phyloP scores from a whole-genome alignment of 1,140 invertebrate genomes.

The Metaphire vulgaris region DNA sequence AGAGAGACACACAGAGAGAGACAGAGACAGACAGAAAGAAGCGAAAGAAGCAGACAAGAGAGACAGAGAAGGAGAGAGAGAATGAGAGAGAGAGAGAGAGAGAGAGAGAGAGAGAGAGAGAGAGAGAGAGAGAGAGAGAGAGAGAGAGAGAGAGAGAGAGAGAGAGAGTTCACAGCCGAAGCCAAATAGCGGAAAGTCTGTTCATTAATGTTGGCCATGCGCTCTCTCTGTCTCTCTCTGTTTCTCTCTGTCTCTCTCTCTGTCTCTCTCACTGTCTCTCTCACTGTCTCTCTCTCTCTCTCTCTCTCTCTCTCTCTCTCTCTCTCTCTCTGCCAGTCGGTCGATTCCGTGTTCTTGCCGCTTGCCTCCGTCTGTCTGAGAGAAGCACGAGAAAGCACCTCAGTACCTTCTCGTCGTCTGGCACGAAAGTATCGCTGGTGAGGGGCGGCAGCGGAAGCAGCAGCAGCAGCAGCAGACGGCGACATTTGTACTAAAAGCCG shows the following conservation, averaged over 20 bases:
- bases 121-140: not conserved
- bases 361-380: not conserved
- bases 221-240: constrained; percentile 1
- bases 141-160: constrained; percentile 1
- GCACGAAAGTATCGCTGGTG: too few species aligned
- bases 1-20: not conserved
- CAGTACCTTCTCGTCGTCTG: too few species aligned
- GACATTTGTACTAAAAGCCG: too few species aligned
- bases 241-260: not conserved
- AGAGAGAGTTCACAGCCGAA: not conserved
- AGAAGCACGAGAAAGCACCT: too few species aligned
- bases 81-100: not conserved
- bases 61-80: not conserved
- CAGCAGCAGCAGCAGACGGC: too few species aligned
- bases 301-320: not conserved
- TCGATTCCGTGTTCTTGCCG: not conserved
- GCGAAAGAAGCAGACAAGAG: not conserved
- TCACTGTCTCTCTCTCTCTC: not conserved
- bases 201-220: too few species aligned
- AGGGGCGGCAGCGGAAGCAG: too few species aligned
- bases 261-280: not conserved
- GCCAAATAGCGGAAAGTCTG: not conserved
- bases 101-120: not conserved
- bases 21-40: not conserved
- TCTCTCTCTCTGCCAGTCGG: not conserved